These are phyloP conservation scores for Drosophila tanythrix DNA, from an alignment of 2,888 invertebrate species.

Conservation along the genomic window DNA sequence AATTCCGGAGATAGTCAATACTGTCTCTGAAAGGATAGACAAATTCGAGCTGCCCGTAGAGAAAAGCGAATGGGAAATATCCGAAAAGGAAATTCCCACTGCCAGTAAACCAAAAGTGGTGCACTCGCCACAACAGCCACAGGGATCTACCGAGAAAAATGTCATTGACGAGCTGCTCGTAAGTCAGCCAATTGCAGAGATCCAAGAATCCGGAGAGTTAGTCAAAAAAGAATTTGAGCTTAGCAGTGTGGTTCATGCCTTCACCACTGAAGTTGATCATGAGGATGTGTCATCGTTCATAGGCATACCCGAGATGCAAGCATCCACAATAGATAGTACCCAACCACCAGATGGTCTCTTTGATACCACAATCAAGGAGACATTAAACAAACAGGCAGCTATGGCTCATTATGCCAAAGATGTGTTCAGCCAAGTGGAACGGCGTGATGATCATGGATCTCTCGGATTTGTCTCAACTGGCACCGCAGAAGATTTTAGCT, in stretches of 20 bases:
- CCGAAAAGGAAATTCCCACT: constrained; percentile 82
- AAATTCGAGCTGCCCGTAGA: constrained; percentile 80
- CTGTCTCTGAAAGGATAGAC: constrained; percentile 62
- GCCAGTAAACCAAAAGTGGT: constrained; percentile 73
- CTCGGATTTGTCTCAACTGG: constrained; percentile 81
- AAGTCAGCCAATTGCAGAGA: constrained; percentile 89
- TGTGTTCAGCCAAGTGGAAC: constrained; percentile 56
- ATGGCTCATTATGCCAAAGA: constrained; percentile 71
- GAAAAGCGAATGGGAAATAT: constrained; percentile 83
- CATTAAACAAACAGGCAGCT: constrained; percentile 72
- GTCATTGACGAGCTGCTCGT: constrained; percentile 86
- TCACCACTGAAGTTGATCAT: constrained; percentile 32
- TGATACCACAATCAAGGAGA: constrained; percentile 65
- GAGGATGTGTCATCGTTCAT: constrained; percentile 81
- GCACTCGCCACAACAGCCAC: constrained; percentile 75
- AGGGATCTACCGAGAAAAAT: constrained; percentile 62
- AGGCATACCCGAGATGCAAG: constrained; percentile 76
- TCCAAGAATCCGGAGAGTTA: constrained; percentile 89
- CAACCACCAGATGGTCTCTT: constrained; percentile 65
- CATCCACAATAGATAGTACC: constrained; percentile 58
- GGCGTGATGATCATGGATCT: constrained; percentile 71
- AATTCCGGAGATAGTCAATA: constrained; percentile 75
- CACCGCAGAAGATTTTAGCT: constrained; percentile 77
- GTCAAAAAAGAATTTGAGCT: constrained; percentile 91
- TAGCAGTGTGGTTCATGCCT: constrained; percentile 86